Evolutionary conservation across 2,797 vertebrate genomes (phyloP).

Genomic region (Pangasius mekongensis): DNA sequence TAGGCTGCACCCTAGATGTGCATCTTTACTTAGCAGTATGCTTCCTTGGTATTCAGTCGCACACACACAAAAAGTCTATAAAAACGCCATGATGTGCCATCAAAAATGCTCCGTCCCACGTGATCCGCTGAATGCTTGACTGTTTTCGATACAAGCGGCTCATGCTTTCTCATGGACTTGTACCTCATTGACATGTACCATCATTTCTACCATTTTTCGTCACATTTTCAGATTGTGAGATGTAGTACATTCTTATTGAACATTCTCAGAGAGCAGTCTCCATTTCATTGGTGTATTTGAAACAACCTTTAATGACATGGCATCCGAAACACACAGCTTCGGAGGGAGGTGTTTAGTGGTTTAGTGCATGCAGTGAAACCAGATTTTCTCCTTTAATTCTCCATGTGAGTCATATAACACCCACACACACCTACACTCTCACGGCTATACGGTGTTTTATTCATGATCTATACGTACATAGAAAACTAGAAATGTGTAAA

Average conservation of each 20-base stretch:
- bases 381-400: slow-evolving; percentile 2
- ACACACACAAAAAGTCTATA: background rate
- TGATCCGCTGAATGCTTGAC: background rate
- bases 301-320: background rate
- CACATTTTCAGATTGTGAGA: background rate
- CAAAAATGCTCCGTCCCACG: background rate
- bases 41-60: background rate
- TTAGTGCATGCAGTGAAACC: background rate
- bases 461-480: background rate
- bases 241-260: background rate
- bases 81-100: background rate
- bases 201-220: background rate
- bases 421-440: background rate
- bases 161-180: background rate
- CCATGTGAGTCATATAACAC: background rate
- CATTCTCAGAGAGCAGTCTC: background rate
- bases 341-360: slow-evolving; percentile 1
- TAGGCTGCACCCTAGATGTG: background rate
- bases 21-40: background rate
- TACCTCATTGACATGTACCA: background rate
- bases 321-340: background rate
- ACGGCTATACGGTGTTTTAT: background rate
- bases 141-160: background rate
- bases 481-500: background rate
- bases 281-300: background rate